A percentile compares a stretch with the other conserved stretches of the same genome.
Conservation (phyloP, 2,888 invertebrate species). For the Euzetes globulus region DNA sequence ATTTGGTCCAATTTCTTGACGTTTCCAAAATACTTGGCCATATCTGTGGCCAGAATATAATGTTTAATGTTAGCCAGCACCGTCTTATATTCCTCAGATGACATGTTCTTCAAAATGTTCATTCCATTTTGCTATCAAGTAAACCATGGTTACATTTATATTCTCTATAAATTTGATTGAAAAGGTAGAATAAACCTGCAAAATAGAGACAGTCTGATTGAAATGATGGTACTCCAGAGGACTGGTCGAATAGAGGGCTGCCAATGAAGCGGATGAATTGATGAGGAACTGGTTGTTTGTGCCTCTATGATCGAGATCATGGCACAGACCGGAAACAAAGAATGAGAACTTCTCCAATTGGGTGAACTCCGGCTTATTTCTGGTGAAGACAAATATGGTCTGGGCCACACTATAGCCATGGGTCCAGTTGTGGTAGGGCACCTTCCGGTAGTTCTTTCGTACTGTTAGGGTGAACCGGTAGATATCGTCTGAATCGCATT, state of each 20-base stretch:
- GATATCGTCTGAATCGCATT: slow-evolving; percentile 62
- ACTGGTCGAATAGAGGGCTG: slow-evolving; percentile 74
- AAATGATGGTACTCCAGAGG: slow-evolving; percentile 83
- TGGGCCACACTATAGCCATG: slow-evolving; percentile 82
- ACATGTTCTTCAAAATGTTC: slow-evolving; percentile 69
- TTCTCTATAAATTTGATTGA: no score
- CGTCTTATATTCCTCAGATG: slow-evolving; percentile 62
- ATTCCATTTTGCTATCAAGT: slow-evolving; percentile 63
- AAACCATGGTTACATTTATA: no score
- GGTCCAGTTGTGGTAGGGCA: slow-evolving; percentile 80
- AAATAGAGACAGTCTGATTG: slow-evolving; percentile 74
- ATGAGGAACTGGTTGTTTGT: slow-evolving; percentile 80
- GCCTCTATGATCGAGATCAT: slow-evolving; percentile 76
- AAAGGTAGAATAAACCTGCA: slow-evolving; percentile 52
- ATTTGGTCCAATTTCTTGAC: slow-evolving; percentile 57
- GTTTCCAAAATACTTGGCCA: slow-evolving; percentile 72
- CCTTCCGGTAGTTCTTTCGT: slow-evolving; percentile 71
- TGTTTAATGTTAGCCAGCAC: slow-evolving; percentile 67
- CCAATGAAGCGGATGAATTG: slow-evolving; percentile 70
- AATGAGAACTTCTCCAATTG: slow-evolving; percentile 64
- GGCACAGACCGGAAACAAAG: slow-evolving; percentile 72
- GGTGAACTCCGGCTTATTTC: slow-evolving; percentile 54
- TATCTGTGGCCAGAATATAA: slow-evolving; percentile 74
- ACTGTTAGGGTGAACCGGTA: slow-evolving; percentile 69
- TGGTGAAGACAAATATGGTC: slow-evolving; percentile 67